Conservation (phyloP, 23 tunicate species). For the Styela clava region DNA sequence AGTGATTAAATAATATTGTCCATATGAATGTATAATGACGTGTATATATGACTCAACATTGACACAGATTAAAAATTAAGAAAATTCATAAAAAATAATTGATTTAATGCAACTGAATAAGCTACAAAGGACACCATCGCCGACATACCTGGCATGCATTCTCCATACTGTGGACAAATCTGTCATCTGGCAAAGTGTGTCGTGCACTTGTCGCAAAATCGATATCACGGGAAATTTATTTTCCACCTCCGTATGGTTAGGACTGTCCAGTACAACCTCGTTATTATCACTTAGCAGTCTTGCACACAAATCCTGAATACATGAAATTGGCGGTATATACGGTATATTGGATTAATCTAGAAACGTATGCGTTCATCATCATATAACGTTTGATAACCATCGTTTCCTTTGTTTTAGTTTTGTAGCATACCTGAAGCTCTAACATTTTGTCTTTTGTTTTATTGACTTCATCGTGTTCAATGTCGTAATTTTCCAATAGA, state of each 20-base stretch:
- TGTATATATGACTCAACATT: no score
- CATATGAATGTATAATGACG: no score
- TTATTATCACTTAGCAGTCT: slow-evolving; percentile 53
- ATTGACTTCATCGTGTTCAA: slow-evolving; percentile 40
- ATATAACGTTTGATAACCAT: no score
- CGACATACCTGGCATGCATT: slow-evolving; percentile 69
- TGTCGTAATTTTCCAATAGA: slow-evolving; percentile 34
- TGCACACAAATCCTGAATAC: slow-evolving; percentile 53
- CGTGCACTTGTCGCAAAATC: slow-evolving; percentile 67
- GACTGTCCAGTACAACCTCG: slow-evolving; percentile 61
- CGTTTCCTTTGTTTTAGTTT: no score
- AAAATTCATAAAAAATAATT: no score
- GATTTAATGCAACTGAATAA: no score
- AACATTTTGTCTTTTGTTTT: slow-evolving; percentile 54
- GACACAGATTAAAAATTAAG: no score
- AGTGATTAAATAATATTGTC: no score
- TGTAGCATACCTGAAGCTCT: slow-evolving; percentile 42
- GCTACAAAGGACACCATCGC: no score
- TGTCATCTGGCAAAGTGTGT: slow-evolving; percentile 48
- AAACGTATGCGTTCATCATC: neutral
- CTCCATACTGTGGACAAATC: slow-evolving; percentile 73
- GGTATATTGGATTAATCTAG: neutral
- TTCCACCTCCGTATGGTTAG: slow-evolving; percentile 71
- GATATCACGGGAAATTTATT: slow-evolving; percentile 77
- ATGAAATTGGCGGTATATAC: neutral